Base-by-base conservation (phyloP, 2,888 invertebrate species). In the Cephalotes varians region DNA sequence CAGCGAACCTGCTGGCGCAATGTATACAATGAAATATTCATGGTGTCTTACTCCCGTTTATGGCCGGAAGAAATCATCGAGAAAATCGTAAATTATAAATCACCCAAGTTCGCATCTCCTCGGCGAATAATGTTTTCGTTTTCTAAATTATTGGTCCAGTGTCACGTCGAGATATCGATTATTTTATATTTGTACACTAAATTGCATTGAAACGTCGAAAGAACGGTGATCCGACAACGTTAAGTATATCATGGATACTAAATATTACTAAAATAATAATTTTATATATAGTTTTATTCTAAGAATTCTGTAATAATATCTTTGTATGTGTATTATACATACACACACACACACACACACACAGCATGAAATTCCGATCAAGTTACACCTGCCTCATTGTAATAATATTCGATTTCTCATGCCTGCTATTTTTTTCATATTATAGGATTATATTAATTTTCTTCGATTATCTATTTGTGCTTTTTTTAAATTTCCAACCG, bases 21-120 rank as follows among this genome's bases (percentile, higher is more conserved):
- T 81, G 83, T 88, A 88, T 86, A 89, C 88, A 88, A 91, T 92
- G 90, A 91, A 92, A 92, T 92, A 92, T 92, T 92, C 91, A 92
- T 92, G 86, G 77, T 79, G 77, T 31, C 69, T 83, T 71, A 83
- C 83, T 79, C 85, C 87, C 87, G 88, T 90, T 91, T 90, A 87
- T 85, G 85, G 81, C 82, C 81, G 67, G 69, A 81, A 85, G 87
- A 89, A 89, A 91, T 89, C 87, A 90, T 91, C 87, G 84, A 82
- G 83, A 82, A 85, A 89, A 91, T 91, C 86, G 83, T 86, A 86
- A 89, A 88, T 90, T 87, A 91, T 88, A 85, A 82, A 60, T 81
- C 44, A 40, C 51, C 37, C 21, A 49, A 2, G 2, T 56, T 72
- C 15, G n/a, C 28, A 15, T 34, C 15, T 58, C 40, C n/a, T 64